Conservation (phyloP, 1,140 invertebrate species). For the Heliconius eleuchia region DNA sequence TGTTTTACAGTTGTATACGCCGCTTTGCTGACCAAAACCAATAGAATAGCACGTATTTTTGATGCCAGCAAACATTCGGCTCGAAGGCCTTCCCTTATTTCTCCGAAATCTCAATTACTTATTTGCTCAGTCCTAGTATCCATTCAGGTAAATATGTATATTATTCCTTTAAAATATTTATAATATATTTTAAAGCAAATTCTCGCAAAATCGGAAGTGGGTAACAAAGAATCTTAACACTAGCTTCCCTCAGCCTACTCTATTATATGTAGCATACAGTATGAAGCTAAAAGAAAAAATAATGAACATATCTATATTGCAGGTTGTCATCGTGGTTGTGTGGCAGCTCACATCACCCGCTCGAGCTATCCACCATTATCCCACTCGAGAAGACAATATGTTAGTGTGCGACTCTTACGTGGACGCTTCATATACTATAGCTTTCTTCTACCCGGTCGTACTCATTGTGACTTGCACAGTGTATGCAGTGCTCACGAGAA, state of each 20-base stretch:
- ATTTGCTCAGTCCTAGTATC: slow-evolving; percentile 92
- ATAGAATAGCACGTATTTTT: slow-evolving; percentile 95
- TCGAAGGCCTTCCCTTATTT: slow-evolving; percentile 94
- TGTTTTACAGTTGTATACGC: slow-evolving; percentile 96
- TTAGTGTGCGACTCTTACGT: slow-evolving; percentile 94
- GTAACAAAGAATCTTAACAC: too few species aligned
- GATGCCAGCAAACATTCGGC: slow-evolving; percentile 93
- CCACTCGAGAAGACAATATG: slow-evolving; percentile 93
- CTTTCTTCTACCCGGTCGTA: slow-evolving; percentile 94
- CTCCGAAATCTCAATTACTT: slow-evolving; percentile 94
- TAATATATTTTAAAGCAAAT: background rate
- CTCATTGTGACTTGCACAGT: slow-evolving; percentile 94
- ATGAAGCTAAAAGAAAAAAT: background rate
- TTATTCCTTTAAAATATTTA: background rate
- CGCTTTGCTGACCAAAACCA: slow-evolving; percentile 95
- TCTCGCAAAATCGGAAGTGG: too few species aligned
- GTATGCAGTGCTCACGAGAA: slow-evolving; percentile 94
- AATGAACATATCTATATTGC: slow-evolving; percentile 16
- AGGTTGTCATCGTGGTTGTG: slow-evolving; percentile 91
- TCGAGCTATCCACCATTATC: slow-evolving; percentile 92
- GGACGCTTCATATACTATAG: slow-evolving; percentile 93
- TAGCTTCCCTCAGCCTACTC: too few species aligned
- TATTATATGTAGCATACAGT: too few species aligned
- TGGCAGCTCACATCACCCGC: slow-evolving; percentile 94
- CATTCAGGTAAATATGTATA: slow-evolving; percentile 84